Evolutionary conservation across 2,797 vertebrate species (phyloP).

Genomic region (Eulemur rubriventer): DNA sequence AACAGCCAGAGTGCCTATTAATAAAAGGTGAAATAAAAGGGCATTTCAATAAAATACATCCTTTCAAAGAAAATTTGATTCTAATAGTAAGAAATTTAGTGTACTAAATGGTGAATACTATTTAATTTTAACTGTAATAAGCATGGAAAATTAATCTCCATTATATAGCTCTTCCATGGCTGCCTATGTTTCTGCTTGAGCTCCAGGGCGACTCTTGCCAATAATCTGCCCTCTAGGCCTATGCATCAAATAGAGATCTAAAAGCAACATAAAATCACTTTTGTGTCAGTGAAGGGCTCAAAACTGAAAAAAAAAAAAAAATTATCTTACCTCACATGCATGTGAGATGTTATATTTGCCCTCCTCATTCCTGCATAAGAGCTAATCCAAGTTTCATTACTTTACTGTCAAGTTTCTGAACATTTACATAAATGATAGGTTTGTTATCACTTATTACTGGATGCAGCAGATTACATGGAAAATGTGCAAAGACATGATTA

Average conservation of each 20-base stretch:
- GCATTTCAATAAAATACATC: not conserved
- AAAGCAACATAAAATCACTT: slow-evolving; percentile 63
- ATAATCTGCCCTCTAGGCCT: slow-evolving; percentile 84
- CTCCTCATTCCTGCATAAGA: not conserved
- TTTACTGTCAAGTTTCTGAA: slow-evolving; percentile 5
- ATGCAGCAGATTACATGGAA: slow-evolving; percentile 45
- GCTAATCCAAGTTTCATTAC: slow-evolving; percentile 38
- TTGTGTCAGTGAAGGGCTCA: not conserved
- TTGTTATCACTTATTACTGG: slow-evolving; percentile 47
- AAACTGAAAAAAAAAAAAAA: not conserved
- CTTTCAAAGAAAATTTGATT: not conserved
- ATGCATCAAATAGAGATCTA: slow-evolving; percentile 91
- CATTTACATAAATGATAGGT: slow-evolving; percentile 34
- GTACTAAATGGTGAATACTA: not conserved
- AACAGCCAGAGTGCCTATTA: not conserved
- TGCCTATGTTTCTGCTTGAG: slow-evolving; percentile 88
- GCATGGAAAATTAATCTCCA: slow-evolving; percentile 78
- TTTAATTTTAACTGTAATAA: not conserved
- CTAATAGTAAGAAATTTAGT: not conserved
- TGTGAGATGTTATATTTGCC: not conserved
- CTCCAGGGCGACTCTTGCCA: slow-evolving; percentile 83
- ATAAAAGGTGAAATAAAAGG: not conserved
- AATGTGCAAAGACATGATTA: slow-evolving; percentile 69
- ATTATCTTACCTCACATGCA: not conserved
- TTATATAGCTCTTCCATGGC: slow-evolving; percentile 87